Percentiles rank a stretch among this genome's conserved stretches.
Evolutionary conservation across 2,113 vertebrate genomes (phyloP).

Genomic region (Tetrax tetrax): DNA sequence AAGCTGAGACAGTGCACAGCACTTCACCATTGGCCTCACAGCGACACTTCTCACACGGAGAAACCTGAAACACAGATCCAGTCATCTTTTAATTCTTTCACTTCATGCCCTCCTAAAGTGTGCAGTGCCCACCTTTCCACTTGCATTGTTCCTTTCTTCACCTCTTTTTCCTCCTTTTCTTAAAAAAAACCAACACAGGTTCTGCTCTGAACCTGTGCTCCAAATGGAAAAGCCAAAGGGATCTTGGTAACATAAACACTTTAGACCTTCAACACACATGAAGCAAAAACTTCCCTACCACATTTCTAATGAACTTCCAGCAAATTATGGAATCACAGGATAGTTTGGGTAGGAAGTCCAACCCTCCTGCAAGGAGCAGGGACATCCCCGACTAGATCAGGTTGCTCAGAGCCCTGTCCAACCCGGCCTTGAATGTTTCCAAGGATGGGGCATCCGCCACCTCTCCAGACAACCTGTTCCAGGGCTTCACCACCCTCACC

Average conservation of each 20-base stretch:
- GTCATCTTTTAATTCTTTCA: background rate
- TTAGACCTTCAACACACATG: background rate
- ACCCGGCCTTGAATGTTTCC: too few relatives aligned
- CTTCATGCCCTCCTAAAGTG: background rate
- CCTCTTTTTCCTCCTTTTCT: background rate
- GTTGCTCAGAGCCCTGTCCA: too few relatives aligned
- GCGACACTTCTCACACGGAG: slow-evolving; percentile 92
- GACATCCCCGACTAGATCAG: too few relatives aligned
- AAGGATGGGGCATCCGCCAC: too few relatives aligned
- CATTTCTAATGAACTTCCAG: background rate
- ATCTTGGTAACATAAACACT: background rate
- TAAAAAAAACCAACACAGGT: background rate
- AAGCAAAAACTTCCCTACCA: background rate
- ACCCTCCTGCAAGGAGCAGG: too few relatives aligned
- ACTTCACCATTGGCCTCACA: slow-evolving; percentile 96
- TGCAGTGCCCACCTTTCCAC: background rate
- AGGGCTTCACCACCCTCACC: too few relatives aligned
- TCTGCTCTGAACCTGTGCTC: background rate
- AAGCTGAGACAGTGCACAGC: slow-evolving; percentile 92
- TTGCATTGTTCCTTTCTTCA: background rate
- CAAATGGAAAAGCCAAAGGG: background rate
- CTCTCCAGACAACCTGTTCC: too few relatives aligned
- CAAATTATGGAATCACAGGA: background rate
- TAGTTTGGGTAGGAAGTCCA: too few relatives aligned
- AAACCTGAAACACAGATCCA: slow-evolving; percentile 84